Evolutionary conservation across 2,113 vertebrate genomes (phyloP), one percentile per base, ranked within the genome.

Genomic region (Microcebus lehilahytsara): DNA sequence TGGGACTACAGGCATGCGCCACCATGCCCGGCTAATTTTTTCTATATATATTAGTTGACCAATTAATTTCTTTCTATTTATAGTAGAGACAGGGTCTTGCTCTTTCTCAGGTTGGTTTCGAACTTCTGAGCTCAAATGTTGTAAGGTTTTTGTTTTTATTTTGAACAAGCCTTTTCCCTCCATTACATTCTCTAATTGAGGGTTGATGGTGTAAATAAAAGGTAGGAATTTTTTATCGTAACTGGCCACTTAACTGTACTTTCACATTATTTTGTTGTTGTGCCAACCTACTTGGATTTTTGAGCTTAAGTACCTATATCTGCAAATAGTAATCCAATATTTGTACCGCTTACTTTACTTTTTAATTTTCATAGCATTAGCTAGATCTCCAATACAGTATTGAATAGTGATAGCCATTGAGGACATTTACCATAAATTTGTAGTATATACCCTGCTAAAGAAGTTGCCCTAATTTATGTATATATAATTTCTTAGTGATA

Each of bases 71-170:
- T n/a, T n/a, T n/a, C n/a, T n/a, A n/a, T n/a, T n/a, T n/a, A n/a
- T n/a, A n/a, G n/a, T n/a, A n/a, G n/a, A n/a, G n/a, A n/a, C n/a
- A n/a, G n/a, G n/a, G n/a, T n/a, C n/a, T n/a, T n/a, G n/a, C n/a
- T n/a, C n/a, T n/a, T n/a, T n/a, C n/a, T n/a, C n/a, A n/a, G n/a
- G n/a, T n/a, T n/a, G n/a, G n/a, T n/a, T n/a, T n/a, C n/a, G n/a
- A n/a, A n/a, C n/a, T n/a, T n/a, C n/a, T n/a, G n/a, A n/a, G n/a
- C n/a, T n/a, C n/a, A n/a, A n/a, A n/a, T 91, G 5, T 37, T 92
- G 13, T 80, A 88, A 64, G 64, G 22, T 77, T 97, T 89, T 95
- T 72, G 20, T 85, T 86, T 46, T 85, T 91, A 27, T 32, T 80
- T 56, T 95, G 1, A 69, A 58, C 94, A 62, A 88, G 56, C 11